Base-by-base conservation (phyloP, 1,140 invertebrate species). In the Rhagoletis zephyria region DNA sequence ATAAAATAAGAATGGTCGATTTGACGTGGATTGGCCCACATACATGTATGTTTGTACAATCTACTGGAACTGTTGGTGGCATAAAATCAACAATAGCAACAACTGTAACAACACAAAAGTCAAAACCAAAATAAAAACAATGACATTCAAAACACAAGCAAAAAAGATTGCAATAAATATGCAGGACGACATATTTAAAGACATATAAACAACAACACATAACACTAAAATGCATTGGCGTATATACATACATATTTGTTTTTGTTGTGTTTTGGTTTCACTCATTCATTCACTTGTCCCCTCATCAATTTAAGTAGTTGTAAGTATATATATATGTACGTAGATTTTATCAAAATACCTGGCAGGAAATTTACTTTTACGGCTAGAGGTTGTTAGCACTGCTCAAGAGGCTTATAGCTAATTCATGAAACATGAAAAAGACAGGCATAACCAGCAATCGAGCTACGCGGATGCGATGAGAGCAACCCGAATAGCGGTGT, bases 101-200 rank as follows among this genome's bases (percentile, higher is more conserved):
- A 16, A 14, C 67, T 74, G 45, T 16, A 74, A 45, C 45, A 74
- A 74, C 42, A 42, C 67, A 42, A 74, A 45, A 74, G 67, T 74
- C 67, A 48, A 56, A 81, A 81, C 48, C 74, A 81, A 81, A 81
- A 81, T 81, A 81, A 59, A 81, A 81, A 81, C 74, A 81, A 81
- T 81, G 19, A 81, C 42, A 48, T 81, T 81, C 16, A 10, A 56
- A 19, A 30, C 51, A 81, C n/a, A 56, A 12, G 19, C n/a, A 70
- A 42, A 59, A 19, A 56, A 19, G 19, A n/a, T 19, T 81, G 3
- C 48, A 81, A 30, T 6, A 81, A 30, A 74, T 12, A 40, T 74
- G 45, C 42, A 74, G 42, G 42, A 48, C 3, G 70, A 6, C 14
- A 19, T 81, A 81, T 81, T 81, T 45, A 81, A 81, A 56, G 10